Conservation (phyloP, 2,797 vertebrate genomes). For the Valencia hispanica region DNA sequence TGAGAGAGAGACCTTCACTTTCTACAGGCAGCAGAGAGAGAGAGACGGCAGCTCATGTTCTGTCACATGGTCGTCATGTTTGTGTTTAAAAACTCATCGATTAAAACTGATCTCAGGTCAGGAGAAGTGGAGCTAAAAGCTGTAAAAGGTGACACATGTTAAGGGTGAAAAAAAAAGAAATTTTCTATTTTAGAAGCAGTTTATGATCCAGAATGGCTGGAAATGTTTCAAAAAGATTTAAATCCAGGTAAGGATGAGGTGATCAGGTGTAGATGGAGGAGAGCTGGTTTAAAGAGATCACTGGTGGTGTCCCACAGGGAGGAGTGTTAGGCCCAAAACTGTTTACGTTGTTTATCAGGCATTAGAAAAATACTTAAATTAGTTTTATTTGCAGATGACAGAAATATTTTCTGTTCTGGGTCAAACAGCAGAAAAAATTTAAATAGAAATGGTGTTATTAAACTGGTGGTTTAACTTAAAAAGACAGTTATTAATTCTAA, state of each 20-base stretch:
- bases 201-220: background rate
- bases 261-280: background rate
- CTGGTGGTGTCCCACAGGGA: background rate
- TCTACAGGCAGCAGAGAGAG: conserved; percentile 8
- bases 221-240: background rate
- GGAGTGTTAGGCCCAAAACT: background rate
- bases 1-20: conserved; percentile 21
- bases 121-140: too few species aligned
- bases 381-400: background rate
- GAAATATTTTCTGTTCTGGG: background rate
- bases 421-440: background rate
- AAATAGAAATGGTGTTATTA: background rate
- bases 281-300: too few species aligned
- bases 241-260: accelerated
- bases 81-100: background rate
- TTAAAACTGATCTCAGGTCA: background rate
- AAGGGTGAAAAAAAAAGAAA: too few species aligned
- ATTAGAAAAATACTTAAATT: background rate
- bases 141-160: too few species aligned
- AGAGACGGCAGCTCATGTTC: conserved; percentile 53
- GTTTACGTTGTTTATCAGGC: background rate
- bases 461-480: background rate
- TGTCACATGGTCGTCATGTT: conserved; percentile 50
- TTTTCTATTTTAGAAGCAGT: background rate
- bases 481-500: background rate